A percentile compares a stretch with the other conserved stretches of the same genome.
Evolutionary conservation across 2,888 invertebrate species (phyloP).

Genomic region (Ischnus inquisitorius): DNA sequence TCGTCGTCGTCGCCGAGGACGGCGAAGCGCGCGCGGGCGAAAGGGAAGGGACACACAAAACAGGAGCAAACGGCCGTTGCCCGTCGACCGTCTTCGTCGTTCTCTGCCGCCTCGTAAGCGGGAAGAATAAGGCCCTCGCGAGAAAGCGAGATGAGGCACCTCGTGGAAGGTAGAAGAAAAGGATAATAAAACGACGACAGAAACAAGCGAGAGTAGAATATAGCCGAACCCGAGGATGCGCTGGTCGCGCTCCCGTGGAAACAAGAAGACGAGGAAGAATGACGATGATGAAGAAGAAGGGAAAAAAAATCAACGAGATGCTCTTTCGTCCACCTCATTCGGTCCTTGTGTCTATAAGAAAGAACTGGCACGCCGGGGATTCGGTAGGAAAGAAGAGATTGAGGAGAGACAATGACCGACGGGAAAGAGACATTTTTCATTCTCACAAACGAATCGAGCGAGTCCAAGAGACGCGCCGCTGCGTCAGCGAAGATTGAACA

Average conservation of each 20-base stretch:
- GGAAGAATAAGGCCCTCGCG: background rate
- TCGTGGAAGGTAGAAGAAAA: slow-evolving; percentile 15
- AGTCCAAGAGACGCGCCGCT: background rate
- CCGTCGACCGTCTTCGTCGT: background rate
- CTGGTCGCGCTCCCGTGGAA: slow-evolving; percentile 9
- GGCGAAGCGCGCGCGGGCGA: background rate
- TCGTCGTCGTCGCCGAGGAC: slow-evolving; percentile 11
- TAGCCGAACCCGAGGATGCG: background rate
- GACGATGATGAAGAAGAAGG: background rate
- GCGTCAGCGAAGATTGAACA: background rate
- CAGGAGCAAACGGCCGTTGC: slow-evolving; percentile 23
- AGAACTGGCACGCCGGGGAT: background rate
- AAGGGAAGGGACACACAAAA: slow-evolving; percentile 15
- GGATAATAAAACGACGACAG: background rate
- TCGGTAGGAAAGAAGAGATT: background rate
- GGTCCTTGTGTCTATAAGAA: background rate
- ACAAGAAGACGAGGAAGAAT: background rate
- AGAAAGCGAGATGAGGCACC: background rate
- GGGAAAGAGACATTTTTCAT: slow-evolving; percentile 16
- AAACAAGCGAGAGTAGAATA: slow-evolving; percentile 20
- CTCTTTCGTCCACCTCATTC: background rate
- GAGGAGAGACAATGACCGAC: slow-evolving; percentile 6
- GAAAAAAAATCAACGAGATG: background rate
- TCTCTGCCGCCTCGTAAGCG: background rate
- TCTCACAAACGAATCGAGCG: background rate